Conservation (phyloP, 2,113 vertebrate genomes). For the Chrysochloris asiatica region DNA sequence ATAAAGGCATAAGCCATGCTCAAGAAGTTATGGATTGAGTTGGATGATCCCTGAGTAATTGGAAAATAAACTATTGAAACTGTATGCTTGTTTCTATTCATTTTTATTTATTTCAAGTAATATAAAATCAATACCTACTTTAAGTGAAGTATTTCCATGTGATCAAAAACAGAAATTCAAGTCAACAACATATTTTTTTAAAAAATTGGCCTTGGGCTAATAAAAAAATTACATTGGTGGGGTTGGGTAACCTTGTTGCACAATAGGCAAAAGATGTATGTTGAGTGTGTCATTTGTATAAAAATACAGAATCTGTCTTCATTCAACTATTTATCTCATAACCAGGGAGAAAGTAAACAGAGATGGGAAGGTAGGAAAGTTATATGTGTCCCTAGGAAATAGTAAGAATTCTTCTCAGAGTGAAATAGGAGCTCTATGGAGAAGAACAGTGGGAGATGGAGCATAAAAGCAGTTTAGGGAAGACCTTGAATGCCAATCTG, state of each 20-base stretch:
- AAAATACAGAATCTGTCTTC: neutral
- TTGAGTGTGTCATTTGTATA: neutral
- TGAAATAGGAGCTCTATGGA: neutral
- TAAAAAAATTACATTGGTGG: neutral
- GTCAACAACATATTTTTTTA: neutral
- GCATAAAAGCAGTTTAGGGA: neutral
- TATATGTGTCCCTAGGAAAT: neutral
- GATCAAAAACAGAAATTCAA: neutral
- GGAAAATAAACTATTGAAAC: neutral
- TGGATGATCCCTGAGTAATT: neutral
- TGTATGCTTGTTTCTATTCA: neutral
- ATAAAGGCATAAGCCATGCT: neutral
- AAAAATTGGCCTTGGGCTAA: no score
- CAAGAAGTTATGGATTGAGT: neutral
- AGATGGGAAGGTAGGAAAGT: neutral
- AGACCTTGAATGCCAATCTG: neutral
- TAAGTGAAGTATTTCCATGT: neutral
- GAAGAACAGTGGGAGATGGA: neutral
- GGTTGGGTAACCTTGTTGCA: neutral
- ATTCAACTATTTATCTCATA: neutral
- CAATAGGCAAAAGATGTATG: neutral
- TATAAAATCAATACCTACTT: neutral
- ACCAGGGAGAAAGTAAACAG: neutral
- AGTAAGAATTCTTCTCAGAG: neutral
- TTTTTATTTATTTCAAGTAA: neutral